Conservation (phyloP, 2,888 invertebrate genomes). For the Sicus ferrugineus region DNA sequence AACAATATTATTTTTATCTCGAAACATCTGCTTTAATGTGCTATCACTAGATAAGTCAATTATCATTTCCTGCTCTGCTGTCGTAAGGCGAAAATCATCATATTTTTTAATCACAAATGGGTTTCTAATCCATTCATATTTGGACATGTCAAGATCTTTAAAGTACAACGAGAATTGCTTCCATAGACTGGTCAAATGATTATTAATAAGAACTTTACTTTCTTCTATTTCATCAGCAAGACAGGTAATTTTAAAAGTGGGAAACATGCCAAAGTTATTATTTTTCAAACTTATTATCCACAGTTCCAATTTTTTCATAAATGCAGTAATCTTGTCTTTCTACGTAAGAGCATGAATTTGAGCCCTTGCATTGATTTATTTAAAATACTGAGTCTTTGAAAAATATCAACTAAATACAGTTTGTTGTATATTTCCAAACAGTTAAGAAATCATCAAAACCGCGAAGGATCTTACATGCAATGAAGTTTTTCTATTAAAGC, state of each 20-base stretch:
- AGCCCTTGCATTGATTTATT: slow-evolving; percentile 26
- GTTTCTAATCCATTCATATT: slow-evolving; percentile 32
- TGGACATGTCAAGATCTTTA: slow-evolving; percentile 31
- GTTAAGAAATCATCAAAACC: no score
- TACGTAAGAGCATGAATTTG: slow-evolving; percentile 1
- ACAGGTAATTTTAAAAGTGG: background rate
- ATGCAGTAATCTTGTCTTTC: slow-evolving; percentile 29
- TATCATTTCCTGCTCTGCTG: slow-evolving; percentile 39
- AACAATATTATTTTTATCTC: slow-evolving; percentile 39
- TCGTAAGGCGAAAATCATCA: slow-evolving; percentile 34
- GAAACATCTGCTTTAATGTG: slow-evolving; percentile 42
- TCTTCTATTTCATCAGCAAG: slow-evolving; percentile 26
- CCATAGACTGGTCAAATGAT: background rate
- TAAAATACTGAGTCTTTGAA: slow-evolving; percentile 20
- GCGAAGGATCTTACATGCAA: no score
- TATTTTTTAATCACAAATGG: slow-evolving; percentile 32
- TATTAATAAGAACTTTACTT: slow-evolving; percentile 19
- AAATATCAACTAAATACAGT: slow-evolving; percentile 26
- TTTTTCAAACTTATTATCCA: slow-evolving; percentile 19
- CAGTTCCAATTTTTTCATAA: slow-evolving; percentile 29
- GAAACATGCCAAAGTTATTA: slow-evolving; percentile 16
- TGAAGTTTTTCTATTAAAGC: no score
- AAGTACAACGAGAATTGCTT: slow-evolving; percentile 10
- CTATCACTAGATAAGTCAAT: slow-evolving; percentile 39
- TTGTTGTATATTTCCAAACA: no score